Evolutionary conservation across 2,888 invertebrate genomes (phyloP).

Genomic region (Helicoverpa assulta): DNA sequence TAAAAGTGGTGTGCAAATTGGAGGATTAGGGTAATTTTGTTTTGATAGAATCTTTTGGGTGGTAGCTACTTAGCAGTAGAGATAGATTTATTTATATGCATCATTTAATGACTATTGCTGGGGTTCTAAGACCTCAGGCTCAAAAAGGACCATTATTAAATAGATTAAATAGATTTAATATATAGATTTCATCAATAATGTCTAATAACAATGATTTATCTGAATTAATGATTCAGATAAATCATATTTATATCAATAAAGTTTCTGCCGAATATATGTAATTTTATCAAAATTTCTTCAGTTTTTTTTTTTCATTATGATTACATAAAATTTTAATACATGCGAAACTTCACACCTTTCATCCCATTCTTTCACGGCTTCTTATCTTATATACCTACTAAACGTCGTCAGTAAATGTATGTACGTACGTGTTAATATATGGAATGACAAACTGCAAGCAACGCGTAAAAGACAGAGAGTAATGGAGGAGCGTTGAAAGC

Average conservation of each 20-base stretch:
- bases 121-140: too few relatives aligned
- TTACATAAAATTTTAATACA: constrained; percentile 13
- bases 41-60: not conserved
- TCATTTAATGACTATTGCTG: too few relatives aligned
- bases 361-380: constrained; percentile 53
- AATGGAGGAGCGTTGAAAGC: constrained; percentile 45
- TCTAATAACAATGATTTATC: too few relatives aligned
- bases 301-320: not conserved
- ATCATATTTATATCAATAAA: too few relatives aligned
- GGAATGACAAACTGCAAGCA: constrained; percentile 60
- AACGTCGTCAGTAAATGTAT: constrained; percentile 51
- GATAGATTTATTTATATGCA: not conserved
- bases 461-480: constrained; percentile 58
- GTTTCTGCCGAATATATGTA: not conserved
- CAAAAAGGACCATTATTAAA: too few relatives aligned
- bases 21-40: constrained; percentile 47
- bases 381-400: constrained; percentile 29
- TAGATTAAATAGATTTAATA: too few relatives aligned
- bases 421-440: constrained; percentile 63
- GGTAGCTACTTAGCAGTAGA: not conserved
- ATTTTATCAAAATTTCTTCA: not conserved
- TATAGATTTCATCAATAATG: too few relatives aligned
- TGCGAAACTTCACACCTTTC: constrained; percentile 18
- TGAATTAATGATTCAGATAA: too few relatives aligned
- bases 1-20: constrained; percentile 43